A percentile compares a stretch with the other conserved stretches of the same genome.
phyloP scores from a whole-genome alignment of 2,797 vertebrate genomes.

The Mustela erminea region DNA sequence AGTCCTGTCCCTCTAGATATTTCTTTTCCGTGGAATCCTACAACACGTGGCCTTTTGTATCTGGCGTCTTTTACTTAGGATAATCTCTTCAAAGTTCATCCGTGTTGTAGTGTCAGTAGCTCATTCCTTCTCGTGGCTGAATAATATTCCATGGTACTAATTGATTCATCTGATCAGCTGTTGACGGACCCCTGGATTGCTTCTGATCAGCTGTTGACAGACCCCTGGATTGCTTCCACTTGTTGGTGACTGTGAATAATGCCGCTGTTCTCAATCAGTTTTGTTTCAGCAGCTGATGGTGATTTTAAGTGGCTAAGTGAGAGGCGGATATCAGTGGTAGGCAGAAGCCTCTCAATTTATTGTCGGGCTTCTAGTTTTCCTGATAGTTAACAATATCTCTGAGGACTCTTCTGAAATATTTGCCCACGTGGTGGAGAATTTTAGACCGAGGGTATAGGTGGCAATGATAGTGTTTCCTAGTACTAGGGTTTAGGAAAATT shows the following conservation, averaged over 20 bases:
- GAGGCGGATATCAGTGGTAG: neutral
- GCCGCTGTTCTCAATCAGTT: neutral
- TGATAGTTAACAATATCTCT: constrained; percentile 15
- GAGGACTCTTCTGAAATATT: neutral
- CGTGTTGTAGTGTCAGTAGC: neutral
- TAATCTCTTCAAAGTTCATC: neutral
- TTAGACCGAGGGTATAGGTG: neutral
- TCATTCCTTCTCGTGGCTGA: neutral
- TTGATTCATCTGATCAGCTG: neutral
- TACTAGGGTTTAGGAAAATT: neutral
- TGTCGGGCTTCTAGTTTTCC: constrained; percentile 4
- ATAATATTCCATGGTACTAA: neutral
- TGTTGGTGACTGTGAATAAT: neutral
- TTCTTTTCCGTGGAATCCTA: neutral
- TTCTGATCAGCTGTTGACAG: neutral
- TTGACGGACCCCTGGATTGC: neutral
- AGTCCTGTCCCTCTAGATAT: neutral
- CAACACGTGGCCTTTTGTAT: neutral
- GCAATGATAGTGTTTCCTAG: neutral
- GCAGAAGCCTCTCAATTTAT: neutral
- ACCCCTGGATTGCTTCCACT: neutral
- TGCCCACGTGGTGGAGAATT: neutral
- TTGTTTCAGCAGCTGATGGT: neutral
- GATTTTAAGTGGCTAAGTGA: neutral
- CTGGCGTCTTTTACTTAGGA: neutral